Percentiles rank a stretch among this genome's conserved stretches.
Conservation (phyloP, 2,797 vertebrate species). For the Poliocrania exsul region DNA sequence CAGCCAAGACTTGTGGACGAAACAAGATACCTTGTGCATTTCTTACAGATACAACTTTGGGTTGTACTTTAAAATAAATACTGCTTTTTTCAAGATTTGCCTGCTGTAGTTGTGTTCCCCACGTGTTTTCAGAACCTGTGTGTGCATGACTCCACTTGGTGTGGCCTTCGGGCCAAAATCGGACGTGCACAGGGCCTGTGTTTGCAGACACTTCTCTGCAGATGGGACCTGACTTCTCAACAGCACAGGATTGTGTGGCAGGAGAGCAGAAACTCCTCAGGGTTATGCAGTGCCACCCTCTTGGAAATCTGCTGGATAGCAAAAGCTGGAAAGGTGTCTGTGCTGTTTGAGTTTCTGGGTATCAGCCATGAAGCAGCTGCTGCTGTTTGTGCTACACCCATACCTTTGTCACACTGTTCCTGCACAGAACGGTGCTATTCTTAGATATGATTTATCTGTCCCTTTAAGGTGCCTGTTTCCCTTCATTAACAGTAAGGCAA, state of each 20-base stretch:
- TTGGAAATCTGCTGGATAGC: neutral
- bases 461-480: neutral
- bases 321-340: neutral
- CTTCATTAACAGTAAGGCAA: neutral
- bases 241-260: neutral
- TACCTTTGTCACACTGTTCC: neutral
- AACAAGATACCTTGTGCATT: constrained; percentile 83
- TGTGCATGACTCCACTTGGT: neutral
- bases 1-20: constrained; percentile 80
- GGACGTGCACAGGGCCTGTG: neutral
- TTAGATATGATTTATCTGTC: neutral
- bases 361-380: neutral
- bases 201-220: neutral
- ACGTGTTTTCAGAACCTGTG: neutral
- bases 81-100: constrained; percentile 80
- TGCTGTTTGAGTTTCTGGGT: neutral
- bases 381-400: neutral
- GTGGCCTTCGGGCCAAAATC: neutral
- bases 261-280: neutral
- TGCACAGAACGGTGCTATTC: neutral
- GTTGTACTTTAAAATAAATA: constrained; percentile 85
- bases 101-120: constrained; percentile 2
- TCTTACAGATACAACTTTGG: constrained; percentile 84
- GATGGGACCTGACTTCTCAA: neutral
- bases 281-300: neutral